Conservation (phyloP, 2,113 vertebrate genomes). For the Callaeas wilsoni region DNA sequence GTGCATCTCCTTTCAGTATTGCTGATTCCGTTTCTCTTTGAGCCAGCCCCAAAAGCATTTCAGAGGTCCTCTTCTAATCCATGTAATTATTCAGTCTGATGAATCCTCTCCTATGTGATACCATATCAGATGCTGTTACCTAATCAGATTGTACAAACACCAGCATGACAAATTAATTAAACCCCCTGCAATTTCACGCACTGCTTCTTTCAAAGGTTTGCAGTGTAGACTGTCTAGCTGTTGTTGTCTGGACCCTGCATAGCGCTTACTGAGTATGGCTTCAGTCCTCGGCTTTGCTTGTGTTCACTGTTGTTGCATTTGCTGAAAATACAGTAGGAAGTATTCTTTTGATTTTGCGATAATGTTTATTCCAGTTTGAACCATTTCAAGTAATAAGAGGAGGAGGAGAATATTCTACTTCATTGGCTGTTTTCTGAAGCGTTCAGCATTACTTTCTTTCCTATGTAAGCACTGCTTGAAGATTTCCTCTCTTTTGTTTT, state of each 20-base stretch:
- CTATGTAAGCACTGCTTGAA: not conserved
- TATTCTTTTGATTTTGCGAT: not conserved
- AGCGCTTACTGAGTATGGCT: not conserved
- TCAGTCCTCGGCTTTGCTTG: not conserved
- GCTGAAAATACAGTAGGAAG: not conserved
- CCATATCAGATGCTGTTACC: constrained; percentile 46
- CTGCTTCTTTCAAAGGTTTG: constrained; percentile 35
- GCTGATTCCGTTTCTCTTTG: constrained; percentile 9
- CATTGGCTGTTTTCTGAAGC: not conserved
- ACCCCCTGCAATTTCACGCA: constrained; percentile 34
- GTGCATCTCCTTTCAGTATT: not conserved
- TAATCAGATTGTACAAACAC: constrained; percentile 50
- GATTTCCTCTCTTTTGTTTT: not conserved
- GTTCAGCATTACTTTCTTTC: not conserved
- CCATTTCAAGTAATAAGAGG: not conserved
- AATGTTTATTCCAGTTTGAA: not conserved
- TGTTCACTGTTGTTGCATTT: not conserved
- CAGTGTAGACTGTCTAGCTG: not conserved
- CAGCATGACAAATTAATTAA: constrained; percentile 54
- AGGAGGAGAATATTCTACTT: not conserved
- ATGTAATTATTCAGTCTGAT: constrained; percentile 56
- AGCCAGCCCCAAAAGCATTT: not conserved
- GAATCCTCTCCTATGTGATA: constrained; percentile 28
- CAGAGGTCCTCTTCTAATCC: constrained; percentile 51
- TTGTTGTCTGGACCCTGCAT: not conserved